A percentile compares a stretch with the other conserved stretches of the same genome.
Conservation (phyloP, 2,797 vertebrate genomes). For the Eutrigla gurnardus region DNA sequence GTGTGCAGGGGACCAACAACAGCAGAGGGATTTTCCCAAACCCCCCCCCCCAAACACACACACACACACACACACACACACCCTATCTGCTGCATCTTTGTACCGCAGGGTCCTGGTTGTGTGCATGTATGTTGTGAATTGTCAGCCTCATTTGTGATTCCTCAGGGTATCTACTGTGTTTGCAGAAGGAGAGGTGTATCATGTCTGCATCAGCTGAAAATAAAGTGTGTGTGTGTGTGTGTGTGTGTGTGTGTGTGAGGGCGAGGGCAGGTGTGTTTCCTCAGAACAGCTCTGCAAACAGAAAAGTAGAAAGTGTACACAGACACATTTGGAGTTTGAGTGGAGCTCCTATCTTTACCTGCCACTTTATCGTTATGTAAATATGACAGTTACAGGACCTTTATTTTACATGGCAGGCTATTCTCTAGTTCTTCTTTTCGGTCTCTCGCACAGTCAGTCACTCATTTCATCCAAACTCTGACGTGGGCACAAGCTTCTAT, state of each 20-base stretch:
- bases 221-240: neutral
- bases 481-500: constrained; percentile 38
- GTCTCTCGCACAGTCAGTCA: neutral
- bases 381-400: constrained; percentile 48
- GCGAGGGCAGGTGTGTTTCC: constrained; percentile 65
- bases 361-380: constrained; percentile 60
- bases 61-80: too few relatives aligned
- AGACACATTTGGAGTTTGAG: constrained; percentile 34
- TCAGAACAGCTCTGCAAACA: constrained; percentile 65
- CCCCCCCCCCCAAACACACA: too few relatives aligned
- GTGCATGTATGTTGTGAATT: neutral
- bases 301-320: constrained; percentile 13
- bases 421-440: neutral
- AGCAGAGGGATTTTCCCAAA: constrained; percentile 30
- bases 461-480: neutral
- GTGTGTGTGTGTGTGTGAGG: constrained; percentile 15
- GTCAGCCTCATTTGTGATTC: constrained; percentile 32
- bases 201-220: constrained; percentile 14
- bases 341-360: constrained; percentile 26
- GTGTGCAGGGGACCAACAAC: constrained; percentile 12
- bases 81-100: neutral
- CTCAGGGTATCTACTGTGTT: constrained; percentile 32
- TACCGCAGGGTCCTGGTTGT: neutral
- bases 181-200: constrained; percentile 32
- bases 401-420: constrained; percentile 17